Evolutionary conservation across 2,888 invertebrate species (phyloP), one percentile per base, ranked within the genome.

Genomic region (Oasisia sp.): DNA sequence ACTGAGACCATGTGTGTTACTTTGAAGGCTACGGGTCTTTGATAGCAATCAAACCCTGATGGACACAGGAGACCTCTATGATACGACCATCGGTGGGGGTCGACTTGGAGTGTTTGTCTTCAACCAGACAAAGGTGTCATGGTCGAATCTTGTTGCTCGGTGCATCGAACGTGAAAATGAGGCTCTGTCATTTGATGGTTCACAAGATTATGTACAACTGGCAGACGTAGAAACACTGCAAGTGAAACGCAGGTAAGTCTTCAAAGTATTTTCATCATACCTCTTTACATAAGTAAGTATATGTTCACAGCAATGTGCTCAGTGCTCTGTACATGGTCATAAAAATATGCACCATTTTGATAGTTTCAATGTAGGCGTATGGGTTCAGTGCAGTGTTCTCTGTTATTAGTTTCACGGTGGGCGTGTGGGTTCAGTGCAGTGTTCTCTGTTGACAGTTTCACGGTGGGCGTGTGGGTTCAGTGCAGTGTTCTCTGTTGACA

Each of bases 1-100:
- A 14, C 38, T 38, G 38, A 38, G 38, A 38, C 1, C 9, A 50
- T 91, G 32, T 56, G 32, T 32, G 8, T n/a, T 32, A 11, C 3
- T 32, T 89, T 92, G 32, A 32, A 93, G 93, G 44, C 27, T 93
- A 14, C 74, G 91, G 14, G 91, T 93, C 32, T 74, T 91, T 14
- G 91, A 93, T 32, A 92, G 92, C 27, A 90, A 38, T 58, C 32
- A 56, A 12, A 89, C 91, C 7, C 32, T 93, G 9, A 90, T 92
- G n/a, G 95, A 95, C 93, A 94, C 95, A 11, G 95, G 95, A 11
- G 93, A 94, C 38, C 91, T 95, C 19, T 95, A 94, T 90, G 94
- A 95, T 93, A 93, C 93, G 3, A 94, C 94, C 1, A 95, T 95
- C 12, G 91, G 94, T 19, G 95, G 95, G 9, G 95, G 95, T 8